A percentile compares a stretch with the other conserved stretches of the same genome.
These are phyloP conservation scores for Acholoe squamosa DNA, from an alignment of 2,888 invertebrate species.

Conservation along the genomic window DNA sequence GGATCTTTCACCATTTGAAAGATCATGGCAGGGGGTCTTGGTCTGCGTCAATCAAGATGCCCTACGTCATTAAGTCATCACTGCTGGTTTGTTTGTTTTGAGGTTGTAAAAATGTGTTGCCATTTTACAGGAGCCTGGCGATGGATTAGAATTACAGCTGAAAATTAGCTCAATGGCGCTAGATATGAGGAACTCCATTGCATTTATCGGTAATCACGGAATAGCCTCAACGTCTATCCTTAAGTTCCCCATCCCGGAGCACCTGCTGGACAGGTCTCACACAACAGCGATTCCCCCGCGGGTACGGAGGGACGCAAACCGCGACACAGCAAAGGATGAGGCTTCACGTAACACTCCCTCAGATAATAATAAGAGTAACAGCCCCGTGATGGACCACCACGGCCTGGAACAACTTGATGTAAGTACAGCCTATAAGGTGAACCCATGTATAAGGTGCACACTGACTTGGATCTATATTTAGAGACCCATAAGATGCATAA, in stretches of 20 bases:
- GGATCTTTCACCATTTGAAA: no score
- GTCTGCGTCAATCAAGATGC: no score
- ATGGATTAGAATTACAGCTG: not conserved
- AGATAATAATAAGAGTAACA: conserved; percentile 28
- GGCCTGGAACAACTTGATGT: not conserved
- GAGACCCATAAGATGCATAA: no score
- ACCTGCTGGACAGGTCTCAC: not conserved
- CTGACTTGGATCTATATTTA: no score
- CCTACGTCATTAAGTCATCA: no score
- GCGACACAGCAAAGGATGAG: not conserved
- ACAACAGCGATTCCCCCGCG: not conserved
- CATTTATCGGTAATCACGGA: conserved; percentile 58
- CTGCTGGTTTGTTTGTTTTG: no score
- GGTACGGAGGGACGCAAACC: not conserved
- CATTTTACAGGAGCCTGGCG: not conserved
- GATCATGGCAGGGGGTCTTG: no score
- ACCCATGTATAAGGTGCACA: no score
- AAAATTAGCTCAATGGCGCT: conserved; percentile 62
- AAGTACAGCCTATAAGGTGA: no score
- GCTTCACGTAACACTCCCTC: not conserved
- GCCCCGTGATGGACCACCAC: not conserved
- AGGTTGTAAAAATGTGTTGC: no score
- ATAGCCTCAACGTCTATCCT: conserved; percentile 39
- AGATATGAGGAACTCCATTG: conserved; percentile 30
- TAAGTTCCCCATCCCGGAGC: conserved; percentile 25